phyloP scores from a whole-genome alignment of 2,797 vertebrate genomes.

The Mus spretus region DNA sequence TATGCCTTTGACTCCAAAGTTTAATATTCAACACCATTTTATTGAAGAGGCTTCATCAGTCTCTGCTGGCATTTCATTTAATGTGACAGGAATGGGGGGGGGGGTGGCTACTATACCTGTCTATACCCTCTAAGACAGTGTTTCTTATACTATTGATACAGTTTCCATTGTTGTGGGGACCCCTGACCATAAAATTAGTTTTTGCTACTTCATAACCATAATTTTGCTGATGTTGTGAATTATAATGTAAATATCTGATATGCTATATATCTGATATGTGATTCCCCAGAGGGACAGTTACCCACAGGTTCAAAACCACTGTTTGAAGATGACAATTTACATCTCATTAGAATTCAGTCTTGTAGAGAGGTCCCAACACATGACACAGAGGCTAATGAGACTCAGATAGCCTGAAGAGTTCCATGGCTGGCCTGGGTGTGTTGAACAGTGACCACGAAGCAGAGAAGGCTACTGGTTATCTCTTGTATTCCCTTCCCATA shows the following conservation, averaged over 20 bases:
- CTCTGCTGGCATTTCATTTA: neutral
- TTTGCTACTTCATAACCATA: neutral
- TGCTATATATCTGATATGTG: neutral
- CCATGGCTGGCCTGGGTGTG: neutral
- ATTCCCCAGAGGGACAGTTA: no score
- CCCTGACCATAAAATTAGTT: neutral
- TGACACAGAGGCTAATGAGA: neutral
- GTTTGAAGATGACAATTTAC: neutral
- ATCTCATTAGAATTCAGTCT: neutral
- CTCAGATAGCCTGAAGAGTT: neutral
- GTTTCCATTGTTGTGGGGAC: no score
- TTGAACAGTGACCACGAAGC: neutral
- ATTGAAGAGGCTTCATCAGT: neutral
- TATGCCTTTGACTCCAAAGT: neutral
- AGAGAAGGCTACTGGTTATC: rapidly evolving
- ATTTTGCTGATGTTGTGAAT: neutral
- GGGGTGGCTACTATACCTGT: neutral
- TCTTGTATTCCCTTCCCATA: neutral
- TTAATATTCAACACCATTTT: neutral
- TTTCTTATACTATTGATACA: neutral
- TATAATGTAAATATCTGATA: neutral
- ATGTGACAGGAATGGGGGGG: neutral
- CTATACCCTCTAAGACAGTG: neutral
- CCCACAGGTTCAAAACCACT: neutral
- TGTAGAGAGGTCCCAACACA: neutral